Evolutionary conservation across 2,888 invertebrate genomes (phyloP), one percentile per base, ranked within the genome.

Genomic region (Drosophila lacicola): DNA sequence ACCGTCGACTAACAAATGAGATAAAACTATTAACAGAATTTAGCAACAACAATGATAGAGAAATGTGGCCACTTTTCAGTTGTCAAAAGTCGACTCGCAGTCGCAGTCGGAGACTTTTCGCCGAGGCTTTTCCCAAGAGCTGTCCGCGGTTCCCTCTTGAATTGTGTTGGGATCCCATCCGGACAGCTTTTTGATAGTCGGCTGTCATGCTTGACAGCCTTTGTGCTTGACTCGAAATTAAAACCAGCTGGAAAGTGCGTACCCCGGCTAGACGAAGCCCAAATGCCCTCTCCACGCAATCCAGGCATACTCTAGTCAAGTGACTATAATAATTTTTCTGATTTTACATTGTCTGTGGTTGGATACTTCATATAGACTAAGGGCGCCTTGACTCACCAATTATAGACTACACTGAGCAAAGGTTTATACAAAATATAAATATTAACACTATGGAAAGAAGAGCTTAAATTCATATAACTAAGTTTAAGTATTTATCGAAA

Each of bases 21-120:
- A 89, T 90, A 88, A 90, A 85, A 88, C 90, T 85, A 87, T 90
- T 90, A 90, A 83, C 80, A 88, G 90, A 90, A 90, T 86, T 90
- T 90, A 88, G 87, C 84, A 87, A 86, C 67, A 72, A 86, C 73
- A 86, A 89, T 86, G 82, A 55, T 58, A 71, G 74, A 85, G 87
- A 82, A 90, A 88, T 85, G 84, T 90, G 87, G 66, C 78, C 84
- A 88, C 85, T 89, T 80, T 85, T 89, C 83, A 89, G 82, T 57
- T 89, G 83, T 88, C 83, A 82, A 77, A 55, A 42, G 46, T 17
- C 14, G 61, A 73, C 6, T 29, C 8, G 2, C 25, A 81, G 69
- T 86, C 78, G 25, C 25, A 25, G 69, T 86, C 78, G 25, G 5
- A 25, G 25, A 25, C 25, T 25, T 25, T 25, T 4, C 21, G 21